These are phyloP conservation scores for Alloplasta piceator DNA, from an alignment of 2,888 invertebrate genomes.

Conservation along the genomic window DNA sequence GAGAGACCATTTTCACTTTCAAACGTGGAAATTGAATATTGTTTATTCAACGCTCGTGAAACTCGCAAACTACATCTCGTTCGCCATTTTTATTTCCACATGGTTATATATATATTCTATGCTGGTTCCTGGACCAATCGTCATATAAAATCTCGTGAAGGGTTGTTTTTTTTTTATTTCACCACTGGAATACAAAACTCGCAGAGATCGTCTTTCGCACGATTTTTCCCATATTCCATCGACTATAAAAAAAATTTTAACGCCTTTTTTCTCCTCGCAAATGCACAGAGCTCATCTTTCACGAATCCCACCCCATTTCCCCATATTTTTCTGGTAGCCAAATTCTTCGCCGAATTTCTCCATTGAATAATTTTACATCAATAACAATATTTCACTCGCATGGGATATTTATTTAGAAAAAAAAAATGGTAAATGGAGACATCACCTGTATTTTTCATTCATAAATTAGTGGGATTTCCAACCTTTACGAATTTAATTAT, in stretches of 20 bases:
- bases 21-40: slow-evolving; percentile 50
- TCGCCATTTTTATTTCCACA: slow-evolving; percentile 23
- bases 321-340: too few relatives aligned
- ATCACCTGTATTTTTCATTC: too few relatives aligned
- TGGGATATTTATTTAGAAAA: neutral
- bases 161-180: neutral
- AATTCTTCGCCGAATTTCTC: too few relatives aligned
- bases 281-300: neutral
- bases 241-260: neutral
- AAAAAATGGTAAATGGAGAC: neutral
- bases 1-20: neutral
- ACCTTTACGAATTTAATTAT: too few relatives aligned
- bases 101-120: neutral
- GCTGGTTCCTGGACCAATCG: neutral
- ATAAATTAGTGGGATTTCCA: too few relatives aligned
- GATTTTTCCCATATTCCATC: slow-evolving; percentile 11
- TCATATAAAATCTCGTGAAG: slow-evolving; percentile 19
- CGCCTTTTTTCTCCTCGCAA: neutral
- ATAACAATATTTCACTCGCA: neutral
- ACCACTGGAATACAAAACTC: slow-evolving; percentile 26
- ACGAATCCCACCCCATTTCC: neutral
- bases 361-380: neutral
- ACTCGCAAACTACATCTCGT: slow-evolving; percentile 13
- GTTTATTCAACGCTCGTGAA: slow-evolving; percentile 46
- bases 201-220: neutral